A percentile compares a stretch with the other conserved stretches of the same genome.
Conservation (phyloP, 2,888 invertebrate genomes). For the Callosobruchus maculatus region DNA sequence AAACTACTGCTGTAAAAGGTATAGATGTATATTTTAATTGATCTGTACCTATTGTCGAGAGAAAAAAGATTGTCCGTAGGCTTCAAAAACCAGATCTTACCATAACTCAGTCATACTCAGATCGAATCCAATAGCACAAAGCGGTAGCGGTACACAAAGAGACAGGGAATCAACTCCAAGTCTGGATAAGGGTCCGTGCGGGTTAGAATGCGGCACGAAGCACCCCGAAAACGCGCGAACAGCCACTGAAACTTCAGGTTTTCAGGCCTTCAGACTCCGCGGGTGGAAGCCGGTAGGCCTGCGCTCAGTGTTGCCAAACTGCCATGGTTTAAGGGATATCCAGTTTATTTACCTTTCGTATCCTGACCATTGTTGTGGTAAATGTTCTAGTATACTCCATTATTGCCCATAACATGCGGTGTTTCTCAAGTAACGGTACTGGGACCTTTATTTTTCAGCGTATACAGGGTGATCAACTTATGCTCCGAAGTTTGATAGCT, state of each 20-base stretch:
- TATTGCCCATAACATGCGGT: no score
- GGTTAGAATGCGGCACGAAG: not conserved
- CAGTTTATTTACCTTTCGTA: no score
- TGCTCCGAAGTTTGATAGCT: no score
- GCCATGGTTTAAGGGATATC: not conserved
- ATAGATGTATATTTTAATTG: no score
- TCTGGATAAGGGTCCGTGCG: not conserved
- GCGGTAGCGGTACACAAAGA: not conserved
- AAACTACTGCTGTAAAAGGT: no score
- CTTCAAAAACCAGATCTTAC: not conserved
- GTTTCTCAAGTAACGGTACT: no score
- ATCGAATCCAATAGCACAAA: not conserved
- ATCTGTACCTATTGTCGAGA: no score
- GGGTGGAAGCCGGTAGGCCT: not conserved
- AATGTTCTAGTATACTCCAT: no score
- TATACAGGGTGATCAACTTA: no score
- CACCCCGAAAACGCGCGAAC: not conserved
- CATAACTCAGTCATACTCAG: not conserved
- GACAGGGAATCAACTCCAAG: not conserved
- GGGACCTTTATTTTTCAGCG: no score
- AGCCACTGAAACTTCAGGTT: slow-evolving; percentile 24
- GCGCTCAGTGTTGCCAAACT: not conserved
- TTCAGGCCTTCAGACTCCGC: slow-evolving; percentile 8
- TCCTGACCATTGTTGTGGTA: no score
- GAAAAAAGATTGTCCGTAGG: not conserved